Conservation (phyloP, 2,797 vertebrate species). For the Macropus fuliginosus region DNA sequence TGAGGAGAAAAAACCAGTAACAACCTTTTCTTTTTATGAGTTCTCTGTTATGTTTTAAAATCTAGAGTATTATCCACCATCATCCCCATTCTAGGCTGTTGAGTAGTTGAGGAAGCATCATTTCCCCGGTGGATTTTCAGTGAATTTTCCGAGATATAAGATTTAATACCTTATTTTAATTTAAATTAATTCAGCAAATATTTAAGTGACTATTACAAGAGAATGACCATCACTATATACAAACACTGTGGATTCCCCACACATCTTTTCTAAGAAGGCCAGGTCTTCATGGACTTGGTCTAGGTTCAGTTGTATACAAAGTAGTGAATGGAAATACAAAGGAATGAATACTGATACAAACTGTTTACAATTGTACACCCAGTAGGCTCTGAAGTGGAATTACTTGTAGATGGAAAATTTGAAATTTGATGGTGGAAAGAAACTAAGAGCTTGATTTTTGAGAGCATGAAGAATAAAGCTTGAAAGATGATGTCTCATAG, state of each 20-base stretch:
- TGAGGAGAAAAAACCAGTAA: background rate
- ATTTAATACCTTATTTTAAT: background rate
- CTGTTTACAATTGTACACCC: background rate
- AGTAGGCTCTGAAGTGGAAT: background rate
- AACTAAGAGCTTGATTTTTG: background rate
- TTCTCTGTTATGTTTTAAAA: too few species aligned
- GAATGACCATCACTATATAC: background rate
- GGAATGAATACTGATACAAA: background rate
- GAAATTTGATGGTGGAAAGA: background rate
- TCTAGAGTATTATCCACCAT: too few species aligned
- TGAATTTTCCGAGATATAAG: background rate
- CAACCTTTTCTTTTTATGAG: background rate
- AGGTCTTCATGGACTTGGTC: background rate
- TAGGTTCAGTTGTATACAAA: background rate
- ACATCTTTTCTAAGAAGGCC: background rate
- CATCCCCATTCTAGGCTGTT: background rate
- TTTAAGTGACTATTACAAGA: background rate
- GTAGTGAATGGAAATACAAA: background rate
- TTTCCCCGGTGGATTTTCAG: background rate
- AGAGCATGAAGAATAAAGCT: background rate
- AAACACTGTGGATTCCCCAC: background rate
- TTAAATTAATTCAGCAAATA: background rate
- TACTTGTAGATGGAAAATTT: background rate
- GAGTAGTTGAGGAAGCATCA: fast-evolving
- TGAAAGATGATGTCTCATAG: background rate